A percentile compares a stretch with the other conserved stretches of the same genome.
Conservation (phyloP, 1,140 invertebrate genomes). For the Drosophila rufa region DNA sequence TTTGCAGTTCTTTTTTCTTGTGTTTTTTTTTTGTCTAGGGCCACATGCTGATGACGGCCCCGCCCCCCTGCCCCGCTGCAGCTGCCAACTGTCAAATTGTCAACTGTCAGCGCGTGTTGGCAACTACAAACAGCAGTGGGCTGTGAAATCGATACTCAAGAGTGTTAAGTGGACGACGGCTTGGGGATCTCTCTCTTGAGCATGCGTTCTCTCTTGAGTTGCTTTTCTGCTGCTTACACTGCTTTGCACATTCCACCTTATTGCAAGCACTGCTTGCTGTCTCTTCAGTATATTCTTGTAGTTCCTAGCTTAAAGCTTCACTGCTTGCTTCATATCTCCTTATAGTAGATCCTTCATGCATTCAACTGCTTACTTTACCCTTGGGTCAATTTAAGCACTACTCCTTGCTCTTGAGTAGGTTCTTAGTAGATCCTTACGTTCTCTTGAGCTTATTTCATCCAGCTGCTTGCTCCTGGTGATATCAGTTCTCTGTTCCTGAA, state of each 20-base stretch:
- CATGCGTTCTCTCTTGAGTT: constrained; percentile 1
- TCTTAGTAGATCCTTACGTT: not conserved
- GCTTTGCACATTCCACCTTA: not conserved
- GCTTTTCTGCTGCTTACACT: not conserved
- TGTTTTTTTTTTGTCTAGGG: constrained; percentile 49
- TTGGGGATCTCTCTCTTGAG: not conserved
- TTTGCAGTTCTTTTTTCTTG: constrained; percentile 31
- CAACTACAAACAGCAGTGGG: constrained; percentile 12
- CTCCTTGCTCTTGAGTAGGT: not conserved
- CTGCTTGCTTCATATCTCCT: no score
- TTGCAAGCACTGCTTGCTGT: not conserved
- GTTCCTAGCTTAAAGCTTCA: not conserved
- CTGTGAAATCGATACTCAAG: constrained; percentile 45
- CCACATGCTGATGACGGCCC: constrained; percentile 67
- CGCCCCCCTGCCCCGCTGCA: constrained; percentile 20
- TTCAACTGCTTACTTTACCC: not conserved
- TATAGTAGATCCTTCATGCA: no score
- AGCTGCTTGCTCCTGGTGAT: not conserved
- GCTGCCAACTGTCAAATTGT: constrained; percentile 36
- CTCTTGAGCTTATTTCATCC: not conserved
- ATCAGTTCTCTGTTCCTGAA: not conserved
- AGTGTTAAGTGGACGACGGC: constrained; percentile 10
- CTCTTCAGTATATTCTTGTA: not conserved
- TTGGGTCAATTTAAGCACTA: not conserved
- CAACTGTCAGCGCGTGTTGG: constrained; percentile 22